Percentiles rank a stretch among this genome's conserved stretches.
These are phyloP conservation scores for Distichodus sexfasciatus DNA, from an alignment of 2,797 vertebrate genomes.

Conservation along the genomic window DNA sequence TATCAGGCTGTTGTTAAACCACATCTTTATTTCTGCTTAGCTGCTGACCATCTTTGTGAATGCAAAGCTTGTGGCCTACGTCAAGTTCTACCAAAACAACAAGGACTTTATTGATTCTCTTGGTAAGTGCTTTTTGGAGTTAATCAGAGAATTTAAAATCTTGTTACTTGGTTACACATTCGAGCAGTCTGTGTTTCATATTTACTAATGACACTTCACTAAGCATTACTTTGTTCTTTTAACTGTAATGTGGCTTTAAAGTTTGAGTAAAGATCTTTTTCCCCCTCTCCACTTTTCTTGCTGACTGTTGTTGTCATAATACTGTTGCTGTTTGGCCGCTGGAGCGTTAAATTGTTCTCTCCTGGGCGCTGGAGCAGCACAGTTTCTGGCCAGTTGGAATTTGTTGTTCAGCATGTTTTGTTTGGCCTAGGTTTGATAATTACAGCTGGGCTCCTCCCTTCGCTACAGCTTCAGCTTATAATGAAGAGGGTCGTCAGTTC, in stretches of 20 bases:
- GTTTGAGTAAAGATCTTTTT: too few relatives aligned
- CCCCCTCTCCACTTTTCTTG: not conserved
- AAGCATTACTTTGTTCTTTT: too few relatives aligned
- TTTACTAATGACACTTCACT: too few relatives aligned
- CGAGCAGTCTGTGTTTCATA: too few relatives aligned
- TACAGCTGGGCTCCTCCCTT: slow-evolving; percentile 85
- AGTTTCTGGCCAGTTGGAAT: slow-evolving; percentile 71
- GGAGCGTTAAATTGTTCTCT: not conserved
- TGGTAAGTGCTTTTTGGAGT: slow-evolving; percentile 77
- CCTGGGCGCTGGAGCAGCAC: not conserved
- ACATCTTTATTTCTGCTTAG: slow-evolving; percentile 62
- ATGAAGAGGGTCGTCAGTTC: slow-evolving; percentile 20
- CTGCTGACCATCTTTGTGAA: slow-evolving; percentile 98
- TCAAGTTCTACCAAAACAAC: slow-evolving; percentile 98
- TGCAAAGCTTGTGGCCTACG: slow-evolving; percentile 89
- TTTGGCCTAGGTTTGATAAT: slow-evolving; percentile 77
- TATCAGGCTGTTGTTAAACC: not conserved
- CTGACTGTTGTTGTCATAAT: too few relatives aligned
- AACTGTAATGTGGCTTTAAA: too few relatives aligned
- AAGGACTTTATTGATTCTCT: slow-evolving; percentile 99
- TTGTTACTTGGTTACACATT: not conserved
- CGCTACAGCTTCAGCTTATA: too few relatives aligned
- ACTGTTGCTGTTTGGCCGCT: too few relatives aligned
- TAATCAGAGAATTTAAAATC: not conserved
- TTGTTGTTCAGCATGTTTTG: slow-evolving; percentile 87